Conservation (phyloP, 2,797 vertebrate genomes). For the Falco berigora region DNA sequence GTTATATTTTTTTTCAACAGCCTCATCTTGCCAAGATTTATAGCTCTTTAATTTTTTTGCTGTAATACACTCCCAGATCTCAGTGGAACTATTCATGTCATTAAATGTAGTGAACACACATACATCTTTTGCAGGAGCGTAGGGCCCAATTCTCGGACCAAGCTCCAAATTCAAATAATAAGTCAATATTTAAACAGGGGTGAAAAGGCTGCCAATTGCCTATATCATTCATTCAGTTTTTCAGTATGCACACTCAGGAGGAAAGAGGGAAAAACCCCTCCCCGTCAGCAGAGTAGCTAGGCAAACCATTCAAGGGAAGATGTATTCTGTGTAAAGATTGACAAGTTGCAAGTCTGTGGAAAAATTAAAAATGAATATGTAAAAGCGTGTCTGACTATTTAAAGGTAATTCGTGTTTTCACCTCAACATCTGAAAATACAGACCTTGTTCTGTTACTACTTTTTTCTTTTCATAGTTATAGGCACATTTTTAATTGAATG, state of each 20-base stretch:
- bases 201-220: background rate
- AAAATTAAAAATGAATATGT: background rate
- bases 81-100: background rate
- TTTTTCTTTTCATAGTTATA: background rate
- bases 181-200: background rate
- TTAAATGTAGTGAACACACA: background rate
- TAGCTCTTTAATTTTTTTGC: background rate
- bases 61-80: background rate
- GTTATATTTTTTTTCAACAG: background rate
- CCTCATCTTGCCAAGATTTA: background rate
- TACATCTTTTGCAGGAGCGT: background rate
- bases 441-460: background rate
- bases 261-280: background rate
- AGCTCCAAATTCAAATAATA: background rate
- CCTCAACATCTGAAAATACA: background rate
- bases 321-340: background rate
- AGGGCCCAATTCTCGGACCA: background rate
- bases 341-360: background rate
- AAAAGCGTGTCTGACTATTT: background rate
- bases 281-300: background rate
- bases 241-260: background rate
- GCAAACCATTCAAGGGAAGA: background rate
- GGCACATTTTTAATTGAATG: background rate
- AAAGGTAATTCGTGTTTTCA: constrained; percentile 3
- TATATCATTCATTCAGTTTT: background rate